Conservation (phyloP, 2,888 invertebrate species). For the Orthosia incerta region DNA sequence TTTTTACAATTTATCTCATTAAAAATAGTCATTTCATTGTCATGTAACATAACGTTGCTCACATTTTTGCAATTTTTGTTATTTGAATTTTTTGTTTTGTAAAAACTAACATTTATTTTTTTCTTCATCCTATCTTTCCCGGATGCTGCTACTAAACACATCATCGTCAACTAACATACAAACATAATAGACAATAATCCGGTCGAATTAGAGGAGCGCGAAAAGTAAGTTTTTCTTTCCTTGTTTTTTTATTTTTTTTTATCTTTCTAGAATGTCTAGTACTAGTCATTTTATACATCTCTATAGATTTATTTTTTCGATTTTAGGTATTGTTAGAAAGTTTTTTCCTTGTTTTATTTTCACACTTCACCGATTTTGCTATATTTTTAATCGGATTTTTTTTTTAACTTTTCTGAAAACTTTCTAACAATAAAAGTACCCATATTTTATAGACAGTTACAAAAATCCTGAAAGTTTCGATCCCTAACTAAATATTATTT, state of each 20-base stretch:
- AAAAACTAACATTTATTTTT: constrained; percentile 76
- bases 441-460: background rate
- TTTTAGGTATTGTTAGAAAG: constrained; percentile 65
- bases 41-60: constrained; percentile 38
- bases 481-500: constrained; percentile 8
- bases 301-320: constrained; percentile 47
- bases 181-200: constrained; percentile 93
- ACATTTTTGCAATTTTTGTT: constrained; percentile 37
- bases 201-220: constrained; percentile 95
- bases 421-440: constrained; percentile 57
- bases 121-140: constrained; percentile 77
- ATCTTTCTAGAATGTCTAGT: constrained; percentile 62
- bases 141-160: constrained; percentile 88
- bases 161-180: constrained; percentile 83
- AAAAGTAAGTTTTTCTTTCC: constrained; percentile 93
- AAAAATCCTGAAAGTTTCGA: constrained; percentile 25
- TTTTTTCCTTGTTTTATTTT: constrained; percentile 30
- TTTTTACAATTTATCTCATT: constrained; percentile 3
- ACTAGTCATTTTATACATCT: constrained; percentile 57
- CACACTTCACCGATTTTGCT: constrained; percentile 22
- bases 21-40: constrained; percentile 17
- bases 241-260: constrained; percentile 52
- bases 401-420: constrained; percentile 40
- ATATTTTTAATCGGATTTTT: constrained; percentile 17
- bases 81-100: constrained; percentile 44